Conservation (phyloP, 2,113 vertebrate genomes). For the Indicator maculatus region DNA sequence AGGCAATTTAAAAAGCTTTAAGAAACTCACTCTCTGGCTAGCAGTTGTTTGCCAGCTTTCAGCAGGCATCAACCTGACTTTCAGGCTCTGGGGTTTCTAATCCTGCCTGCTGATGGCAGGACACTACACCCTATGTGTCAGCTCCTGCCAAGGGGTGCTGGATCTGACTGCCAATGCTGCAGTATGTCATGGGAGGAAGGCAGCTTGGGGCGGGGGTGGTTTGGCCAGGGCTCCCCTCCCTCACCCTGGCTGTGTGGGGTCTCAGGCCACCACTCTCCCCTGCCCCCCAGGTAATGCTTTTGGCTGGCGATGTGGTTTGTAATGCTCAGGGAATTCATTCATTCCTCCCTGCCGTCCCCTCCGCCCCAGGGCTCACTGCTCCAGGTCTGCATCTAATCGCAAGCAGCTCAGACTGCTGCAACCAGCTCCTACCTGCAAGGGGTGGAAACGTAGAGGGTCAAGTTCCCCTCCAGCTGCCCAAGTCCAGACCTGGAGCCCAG, state of each 20-base stretch:
- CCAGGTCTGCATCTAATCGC: not conserved
- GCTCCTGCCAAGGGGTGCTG: not conserved
- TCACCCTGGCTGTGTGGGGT: accelerated
- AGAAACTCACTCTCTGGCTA: not conserved
- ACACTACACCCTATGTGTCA: not conserved
- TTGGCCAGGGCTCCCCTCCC: not conserved
- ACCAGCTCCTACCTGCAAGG: slow-evolving; percentile 16
- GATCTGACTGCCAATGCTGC: not conserved
- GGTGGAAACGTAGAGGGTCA: not conserved
- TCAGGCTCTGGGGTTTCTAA: not conserved
- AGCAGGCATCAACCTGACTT: not conserved
- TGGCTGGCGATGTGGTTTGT: not conserved
- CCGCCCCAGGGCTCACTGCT: not conserved
- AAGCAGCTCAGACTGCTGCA: not conserved
- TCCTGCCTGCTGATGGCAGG: accelerated
- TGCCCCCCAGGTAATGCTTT: not conserved
- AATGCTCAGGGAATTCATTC: not conserved
- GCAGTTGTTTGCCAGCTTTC: not conserved
- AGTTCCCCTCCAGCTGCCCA: not conserved
- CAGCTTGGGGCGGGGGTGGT: not conserved
- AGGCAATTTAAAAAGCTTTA: slow-evolving; percentile 5
- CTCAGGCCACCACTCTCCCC: not conserved
- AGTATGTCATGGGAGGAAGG: not conserved
- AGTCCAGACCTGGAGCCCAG: not conserved
- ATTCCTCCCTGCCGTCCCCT: not conserved